Conservation (phyloP, 2,888 invertebrate genomes). For the Phorcus lineatus region DNA sequence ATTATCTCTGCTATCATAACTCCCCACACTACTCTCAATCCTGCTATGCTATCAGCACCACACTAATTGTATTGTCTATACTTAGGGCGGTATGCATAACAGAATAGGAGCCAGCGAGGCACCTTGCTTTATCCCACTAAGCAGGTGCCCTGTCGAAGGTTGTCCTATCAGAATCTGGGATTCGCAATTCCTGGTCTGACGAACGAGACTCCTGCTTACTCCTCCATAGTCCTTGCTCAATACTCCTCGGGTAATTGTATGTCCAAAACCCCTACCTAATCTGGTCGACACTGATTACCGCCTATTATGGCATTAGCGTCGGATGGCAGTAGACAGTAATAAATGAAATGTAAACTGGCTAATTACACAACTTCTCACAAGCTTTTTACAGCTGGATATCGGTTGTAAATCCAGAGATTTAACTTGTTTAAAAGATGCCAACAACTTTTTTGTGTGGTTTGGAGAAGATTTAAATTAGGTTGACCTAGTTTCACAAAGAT, state of each 20-base stretch:
- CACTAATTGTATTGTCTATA: background rate
- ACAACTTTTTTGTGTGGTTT: background rate
- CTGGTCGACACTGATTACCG: background rate
- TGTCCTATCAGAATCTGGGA: background rate
- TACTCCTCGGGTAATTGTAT: background rate
- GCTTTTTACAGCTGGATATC: background rate
- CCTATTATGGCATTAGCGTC: background rate
- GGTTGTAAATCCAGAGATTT: background rate
- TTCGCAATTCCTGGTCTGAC: background rate
- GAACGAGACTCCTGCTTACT: too few relatives aligned
- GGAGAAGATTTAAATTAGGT: background rate
- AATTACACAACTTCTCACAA: background rate
- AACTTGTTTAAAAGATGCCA: background rate
- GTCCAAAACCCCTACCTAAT: background rate
- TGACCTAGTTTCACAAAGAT: background rate
- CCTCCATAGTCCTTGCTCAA: too few relatives aligned
- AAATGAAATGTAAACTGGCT: background rate
- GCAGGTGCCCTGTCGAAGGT: background rate
- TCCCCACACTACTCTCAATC: too few relatives aligned
- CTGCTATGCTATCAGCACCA: too few relatives aligned
- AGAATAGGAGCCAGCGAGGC: background rate
- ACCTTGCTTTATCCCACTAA: background rate
- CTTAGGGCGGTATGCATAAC: background rate
- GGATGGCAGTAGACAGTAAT: background rate
- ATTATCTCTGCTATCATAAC: too few relatives aligned